These are phyloP conservation scores for Pantherophis alleghaniensis DNA, from an alignment of 2,797 vertebrate species.

Conservation along the genomic window DNA sequence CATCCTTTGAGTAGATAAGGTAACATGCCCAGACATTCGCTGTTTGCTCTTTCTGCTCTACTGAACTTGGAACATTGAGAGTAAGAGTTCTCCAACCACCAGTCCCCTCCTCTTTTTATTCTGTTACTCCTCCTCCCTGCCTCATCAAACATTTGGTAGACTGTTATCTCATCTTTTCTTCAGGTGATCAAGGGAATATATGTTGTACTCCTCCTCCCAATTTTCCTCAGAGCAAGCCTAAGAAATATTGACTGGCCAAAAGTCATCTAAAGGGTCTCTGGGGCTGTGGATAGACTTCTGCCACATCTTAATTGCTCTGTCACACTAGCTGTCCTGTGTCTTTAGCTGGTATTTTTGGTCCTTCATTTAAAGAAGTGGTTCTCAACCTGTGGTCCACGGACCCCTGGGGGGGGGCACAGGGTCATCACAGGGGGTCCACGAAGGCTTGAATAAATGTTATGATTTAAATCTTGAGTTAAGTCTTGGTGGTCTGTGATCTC, in stretches of 20 bases:
- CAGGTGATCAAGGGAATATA: background rate
- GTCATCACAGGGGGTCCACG: background rate
- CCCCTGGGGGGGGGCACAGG: background rate
- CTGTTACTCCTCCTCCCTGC: conserved; percentile 24
- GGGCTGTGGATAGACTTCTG: background rate
- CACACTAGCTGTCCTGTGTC: background rate
- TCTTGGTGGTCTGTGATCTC: background rate
- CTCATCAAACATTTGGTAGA: background rate
- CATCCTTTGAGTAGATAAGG: background rate
- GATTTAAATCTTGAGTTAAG: background rate
- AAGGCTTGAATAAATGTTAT: background rate
- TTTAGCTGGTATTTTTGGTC: background rate
- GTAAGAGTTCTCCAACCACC: conserved; percentile 67
- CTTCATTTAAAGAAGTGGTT: background rate
- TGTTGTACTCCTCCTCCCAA: background rate
- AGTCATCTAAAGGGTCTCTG: background rate
- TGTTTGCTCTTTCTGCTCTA: background rate
- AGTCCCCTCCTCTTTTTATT: conserved; percentile 28
- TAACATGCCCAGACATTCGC: background rate
- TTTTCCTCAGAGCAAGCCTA: background rate
- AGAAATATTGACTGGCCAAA: conserved; percentile 36
- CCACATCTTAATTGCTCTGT: background rate
- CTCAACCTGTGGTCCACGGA: background rate
- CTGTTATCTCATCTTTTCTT: background rate
- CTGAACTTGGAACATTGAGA: background rate